Conservation (phyloP, 92 coral and sea anemone genomes). For the Umimayanthus chanpuru region DNA sequence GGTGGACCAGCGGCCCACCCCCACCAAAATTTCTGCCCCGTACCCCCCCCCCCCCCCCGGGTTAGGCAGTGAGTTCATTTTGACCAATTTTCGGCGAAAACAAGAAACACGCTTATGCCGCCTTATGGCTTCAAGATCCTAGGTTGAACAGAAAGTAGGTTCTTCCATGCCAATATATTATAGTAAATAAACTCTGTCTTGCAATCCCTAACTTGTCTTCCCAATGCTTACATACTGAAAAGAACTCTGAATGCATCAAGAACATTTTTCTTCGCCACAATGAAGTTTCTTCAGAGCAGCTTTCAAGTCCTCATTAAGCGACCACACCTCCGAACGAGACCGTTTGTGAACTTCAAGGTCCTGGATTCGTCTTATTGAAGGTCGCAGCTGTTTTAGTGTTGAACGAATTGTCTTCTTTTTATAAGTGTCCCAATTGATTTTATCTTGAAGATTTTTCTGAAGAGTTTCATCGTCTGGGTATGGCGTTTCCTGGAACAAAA, state of each 20-base stretch:
- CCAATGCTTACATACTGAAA: background rate
- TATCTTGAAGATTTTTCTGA: conserved; percentile 86
- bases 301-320: conserved; percentile 69
- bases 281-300: conserved; percentile 63
- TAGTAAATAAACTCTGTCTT: background rate
- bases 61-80: background rate
- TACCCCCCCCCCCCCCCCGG: no score
- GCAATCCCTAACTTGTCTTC: background rate
- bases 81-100: background rate
- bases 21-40: no score
- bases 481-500: conserved; percentile 79
- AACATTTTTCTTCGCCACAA: background rate
- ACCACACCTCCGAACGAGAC: conserved; percentile 56
- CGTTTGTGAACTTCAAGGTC: conserved; percentile 62
- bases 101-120: no score
- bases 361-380: conserved; percentile 55
- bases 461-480: conserved; percentile 87
- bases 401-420: conserved; percentile 74
- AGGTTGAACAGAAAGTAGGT: no score
- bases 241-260: background rate
- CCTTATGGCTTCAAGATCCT: no score
- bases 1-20: no score
- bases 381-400: conserved; percentile 61
- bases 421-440: conserved; percentile 93
- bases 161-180: background rate